phyloP scores from a whole-genome alignment of 2,797 vertebrate species.

The Alcedo quadribrachys region DNA sequence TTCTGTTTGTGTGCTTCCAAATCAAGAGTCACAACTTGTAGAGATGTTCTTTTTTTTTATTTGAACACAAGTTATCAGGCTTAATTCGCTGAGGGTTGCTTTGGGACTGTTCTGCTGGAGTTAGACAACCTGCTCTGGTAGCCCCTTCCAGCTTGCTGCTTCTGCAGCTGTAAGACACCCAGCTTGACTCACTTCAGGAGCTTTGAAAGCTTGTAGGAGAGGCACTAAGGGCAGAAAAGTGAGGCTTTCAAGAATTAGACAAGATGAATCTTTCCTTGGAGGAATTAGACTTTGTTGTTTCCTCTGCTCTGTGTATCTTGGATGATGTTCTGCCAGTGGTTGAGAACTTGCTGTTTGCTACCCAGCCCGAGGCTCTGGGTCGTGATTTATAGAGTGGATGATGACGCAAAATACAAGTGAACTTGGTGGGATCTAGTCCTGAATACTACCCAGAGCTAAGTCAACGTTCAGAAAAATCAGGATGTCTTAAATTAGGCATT shows the following conservation, averaged over 20 bases:
- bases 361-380: background rate
- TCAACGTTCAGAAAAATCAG: background rate
- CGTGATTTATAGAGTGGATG: background rate
- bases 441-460: background rate
- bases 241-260: background rate
- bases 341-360: background rate
- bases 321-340: background rate
- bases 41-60: background rate
- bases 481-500: background rate
- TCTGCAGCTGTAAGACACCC: background rate
- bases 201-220: background rate
- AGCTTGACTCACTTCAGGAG: background rate
- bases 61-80: background rate
- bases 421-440: background rate
- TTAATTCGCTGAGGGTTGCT: background rate
- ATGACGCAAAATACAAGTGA: constrained; percentile 17
- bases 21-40: background rate
- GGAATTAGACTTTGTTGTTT: background rate
- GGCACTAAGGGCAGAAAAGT: background rate
- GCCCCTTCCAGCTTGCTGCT: background rate
- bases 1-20: background rate
- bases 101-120: background rate
- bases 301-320: background rate
- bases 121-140: background rate
- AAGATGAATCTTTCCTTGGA: background rate